Base-by-base conservation (phyloP, 1,140 invertebrate genomes). In the Hyles euphorbiae region DNA sequence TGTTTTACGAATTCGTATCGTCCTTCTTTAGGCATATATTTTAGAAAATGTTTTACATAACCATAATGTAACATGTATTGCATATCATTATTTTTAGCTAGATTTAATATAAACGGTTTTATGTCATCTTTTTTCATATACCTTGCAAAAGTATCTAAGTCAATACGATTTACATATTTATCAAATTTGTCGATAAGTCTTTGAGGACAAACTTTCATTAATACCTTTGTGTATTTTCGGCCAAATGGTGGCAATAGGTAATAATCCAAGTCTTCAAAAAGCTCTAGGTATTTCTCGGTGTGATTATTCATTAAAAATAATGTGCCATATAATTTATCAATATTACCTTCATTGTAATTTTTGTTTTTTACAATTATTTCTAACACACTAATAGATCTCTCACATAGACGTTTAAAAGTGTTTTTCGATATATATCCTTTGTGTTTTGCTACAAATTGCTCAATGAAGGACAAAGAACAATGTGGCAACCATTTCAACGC, bases 401-500 rank as follows among this genome's bases (percentile, higher is more conserved):
- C 62, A 56, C 65, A 78, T 9, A 85, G 59, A 34, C 76, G 66
- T 68, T 65, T 70, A 40, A 68, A 60, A 46, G 72, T 47, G n/a
- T 54, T 7, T 44, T 44, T 3, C n/a, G 65, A 57, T 32, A 81
- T 71, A 5, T 65, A 46, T 8, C 53, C 34, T 7, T 36, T 46
- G 53, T 71, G 58, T 58, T 78, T 71, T 54, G 66, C 53, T 1
- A 78, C 34, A 5, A 62, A 58, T 34, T 60, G 65, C 72, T 77
- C 71, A 34, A 76, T 70, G 32, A 82, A 77, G 32, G 56, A 2
- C 34, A 58, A 7, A 10, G 78, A 82, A 58, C 81, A 83, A 58
- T 71, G 54, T 51, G 67, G 70, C 52, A 84, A 50, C 81, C 81
- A 84, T 60, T 84, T 82, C 8, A 68, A 12, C 48, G 70, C 75